phyloP scores from a whole-genome alignment of 2,797 vertebrate species.

The Helarctos malayanus region DNA sequence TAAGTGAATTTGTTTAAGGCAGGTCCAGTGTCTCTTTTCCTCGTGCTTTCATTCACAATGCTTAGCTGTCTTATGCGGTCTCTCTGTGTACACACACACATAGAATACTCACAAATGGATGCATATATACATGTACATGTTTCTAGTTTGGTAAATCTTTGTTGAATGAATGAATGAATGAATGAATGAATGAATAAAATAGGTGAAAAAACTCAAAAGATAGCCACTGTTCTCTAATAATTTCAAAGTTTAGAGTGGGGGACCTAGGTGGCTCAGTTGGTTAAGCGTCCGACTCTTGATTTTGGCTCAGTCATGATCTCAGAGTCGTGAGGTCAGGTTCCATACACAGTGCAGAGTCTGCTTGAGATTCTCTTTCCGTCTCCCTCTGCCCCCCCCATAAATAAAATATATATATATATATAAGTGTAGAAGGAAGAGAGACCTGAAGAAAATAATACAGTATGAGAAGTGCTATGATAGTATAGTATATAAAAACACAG shows the following conservation, averaged over 20 bases:
- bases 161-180: not conserved
- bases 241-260: constrained; percentile 28
- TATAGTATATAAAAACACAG: not conserved
- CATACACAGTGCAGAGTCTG: not conserved
- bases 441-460: not conserved
- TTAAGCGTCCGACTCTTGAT: not conserved
- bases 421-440: not conserved
- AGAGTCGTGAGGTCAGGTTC: not conserved
- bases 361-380: not conserved
- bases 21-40: not conserved
- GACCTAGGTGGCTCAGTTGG: not conserved
- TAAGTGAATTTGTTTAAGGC: not conserved
- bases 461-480: not conserved
- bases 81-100: not conserved
- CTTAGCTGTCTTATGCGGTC: not conserved
- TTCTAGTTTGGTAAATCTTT: not conserved
- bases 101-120: not conserved
- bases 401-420: not conserved
- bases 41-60: not conserved
- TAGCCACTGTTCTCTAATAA: not conserved
- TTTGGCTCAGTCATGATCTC: not conserved
- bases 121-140: not conserved
- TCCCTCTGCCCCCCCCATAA: not conserved
- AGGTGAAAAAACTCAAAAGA: not conserved
- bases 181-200: not conserved